Evolutionary conservation across 2,797 vertebrate species (phyloP).

Genomic region (Argya squamiceps): DNA sequence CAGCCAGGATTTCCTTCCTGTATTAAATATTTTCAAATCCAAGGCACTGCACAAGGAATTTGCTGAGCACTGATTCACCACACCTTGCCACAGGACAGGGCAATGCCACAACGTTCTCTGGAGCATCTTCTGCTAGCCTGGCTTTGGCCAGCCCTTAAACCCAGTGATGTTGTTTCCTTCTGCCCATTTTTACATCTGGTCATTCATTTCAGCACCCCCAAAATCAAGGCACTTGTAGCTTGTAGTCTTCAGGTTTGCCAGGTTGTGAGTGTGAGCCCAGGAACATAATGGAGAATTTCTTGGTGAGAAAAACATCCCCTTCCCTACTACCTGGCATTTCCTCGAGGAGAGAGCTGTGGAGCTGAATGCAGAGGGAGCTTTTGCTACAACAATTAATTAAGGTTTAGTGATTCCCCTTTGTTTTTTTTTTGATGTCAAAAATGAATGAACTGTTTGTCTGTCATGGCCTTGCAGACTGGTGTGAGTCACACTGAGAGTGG

Average conservation of each 20-base stretch:
- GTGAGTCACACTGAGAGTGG: no score
- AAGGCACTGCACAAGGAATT: background rate
- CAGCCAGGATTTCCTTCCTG: background rate
- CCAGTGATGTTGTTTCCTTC: background rate
- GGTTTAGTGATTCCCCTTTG: background rate
- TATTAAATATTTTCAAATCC: background rate
- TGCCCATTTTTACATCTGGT: background rate
- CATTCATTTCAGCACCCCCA: background rate
- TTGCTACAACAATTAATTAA: background rate
- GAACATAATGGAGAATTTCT: background rate
- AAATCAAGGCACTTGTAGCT: background rate
- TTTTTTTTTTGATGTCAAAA: background rate
- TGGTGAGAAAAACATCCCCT: background rate
- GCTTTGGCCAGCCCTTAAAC: background rate
- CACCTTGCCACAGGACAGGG: background rate
- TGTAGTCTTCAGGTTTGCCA: background rate
- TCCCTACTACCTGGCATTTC: background rate
- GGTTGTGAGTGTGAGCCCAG: background rate
- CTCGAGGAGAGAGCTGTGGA: background rate
- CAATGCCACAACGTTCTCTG: background rate
- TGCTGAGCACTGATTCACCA: background rate
- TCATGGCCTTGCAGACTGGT: background rate
- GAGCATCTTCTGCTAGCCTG: background rate
- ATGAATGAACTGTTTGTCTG: background rate
- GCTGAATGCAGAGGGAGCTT: conserved; percentile 33